Conservation (phyloP, 2,113 vertebrate species). For the Sinocyclocheilus maitianheensis region DNA sequence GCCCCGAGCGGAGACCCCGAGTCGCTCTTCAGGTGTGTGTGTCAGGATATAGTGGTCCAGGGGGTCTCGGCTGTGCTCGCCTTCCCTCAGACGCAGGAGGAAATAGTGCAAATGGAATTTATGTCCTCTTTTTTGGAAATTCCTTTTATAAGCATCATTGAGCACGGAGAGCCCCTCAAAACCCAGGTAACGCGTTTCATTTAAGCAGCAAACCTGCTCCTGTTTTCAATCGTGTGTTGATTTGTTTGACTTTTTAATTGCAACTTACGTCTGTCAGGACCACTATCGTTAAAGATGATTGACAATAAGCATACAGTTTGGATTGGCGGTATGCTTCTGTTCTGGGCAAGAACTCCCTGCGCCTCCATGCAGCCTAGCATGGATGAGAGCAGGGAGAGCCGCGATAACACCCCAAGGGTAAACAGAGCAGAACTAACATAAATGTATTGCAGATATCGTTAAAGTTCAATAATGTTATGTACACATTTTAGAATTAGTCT, state of each 20-base stretch:
- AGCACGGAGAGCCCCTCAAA: constrained; percentile 77
- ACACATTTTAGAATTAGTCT: too few species aligned
- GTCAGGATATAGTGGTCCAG: constrained; percentile 78
- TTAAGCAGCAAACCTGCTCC: background rate
- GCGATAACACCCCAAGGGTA: too few species aligned
- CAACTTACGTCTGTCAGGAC: background rate
- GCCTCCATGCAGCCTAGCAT: too few species aligned
- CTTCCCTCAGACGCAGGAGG: constrained; percentile 84
- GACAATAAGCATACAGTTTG: too few species aligned
- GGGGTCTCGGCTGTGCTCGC: constrained; percentile 84
- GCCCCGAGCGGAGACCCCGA: constrained; percentile 77
- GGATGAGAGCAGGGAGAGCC: too few species aligned
- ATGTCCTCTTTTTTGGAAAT: constrained; percentile 82
- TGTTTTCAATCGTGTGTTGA: background rate
- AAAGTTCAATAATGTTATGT: too few species aligned
- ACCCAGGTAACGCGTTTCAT: constrained; percentile 74
- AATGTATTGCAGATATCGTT: too few species aligned
- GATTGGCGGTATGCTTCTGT: too few species aligned
- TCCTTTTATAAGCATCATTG: constrained; percentile 85
- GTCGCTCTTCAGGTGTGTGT: constrained; percentile 81
- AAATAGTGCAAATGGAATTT: constrained; percentile 87
- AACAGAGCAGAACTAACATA: too few species aligned
- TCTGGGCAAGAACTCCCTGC: too few species aligned
- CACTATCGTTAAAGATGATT: too few species aligned
- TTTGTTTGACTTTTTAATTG: background rate